phyloP scores from a whole-genome alignment of 2,888 invertebrate species.

The Caenorhabditis sp. region DNA sequence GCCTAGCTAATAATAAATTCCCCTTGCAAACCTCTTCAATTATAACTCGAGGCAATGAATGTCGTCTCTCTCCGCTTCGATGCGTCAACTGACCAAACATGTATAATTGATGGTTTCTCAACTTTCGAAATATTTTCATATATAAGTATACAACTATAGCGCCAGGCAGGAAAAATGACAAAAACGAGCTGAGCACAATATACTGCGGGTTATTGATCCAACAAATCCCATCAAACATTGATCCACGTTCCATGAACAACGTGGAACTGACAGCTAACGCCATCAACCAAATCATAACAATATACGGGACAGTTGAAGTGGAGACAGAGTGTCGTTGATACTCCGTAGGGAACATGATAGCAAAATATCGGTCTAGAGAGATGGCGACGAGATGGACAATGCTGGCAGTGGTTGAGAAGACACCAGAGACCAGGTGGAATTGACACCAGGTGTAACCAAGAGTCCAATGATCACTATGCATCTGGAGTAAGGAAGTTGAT shows the following conservation, averaged over 20 bases:
- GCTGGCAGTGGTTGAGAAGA: slow-evolving; percentile 62
- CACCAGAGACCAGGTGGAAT: slow-evolving; percentile 56
- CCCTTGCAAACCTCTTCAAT: slow-evolving; percentile 54
- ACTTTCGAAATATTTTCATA: slow-evolving; percentile 59
- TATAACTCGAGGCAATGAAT: slow-evolving; percentile 57
- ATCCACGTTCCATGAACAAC: slow-evolving; percentile 52
- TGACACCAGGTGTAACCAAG: slow-evolving; percentile 57
- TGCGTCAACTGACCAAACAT: slow-evolving; percentile 57
- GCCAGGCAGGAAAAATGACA: slow-evolving; percentile 63
- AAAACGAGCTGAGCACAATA: slow-evolving; percentile 56
- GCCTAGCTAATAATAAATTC: not conserved
- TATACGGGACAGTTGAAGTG: slow-evolving; percentile 53
- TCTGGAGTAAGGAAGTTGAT: too few relatives aligned
- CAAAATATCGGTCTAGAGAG: slow-evolving; percentile 63
- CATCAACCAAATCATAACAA: slow-evolving; percentile 62
- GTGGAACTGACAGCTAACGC: slow-evolving; percentile 55
- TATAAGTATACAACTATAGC: slow-evolving; percentile 58
- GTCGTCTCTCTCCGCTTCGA: slow-evolving; percentile 37
- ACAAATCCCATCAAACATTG: slow-evolving; percentile 40
- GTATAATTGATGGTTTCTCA: slow-evolving; percentile 57
- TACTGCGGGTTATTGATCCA: slow-evolving; percentile 65
- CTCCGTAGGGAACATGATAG: slow-evolving; percentile 64
- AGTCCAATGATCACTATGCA: slow-evolving; percentile 58
- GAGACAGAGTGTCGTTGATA: slow-evolving; percentile 61
- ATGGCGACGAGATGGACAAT: slow-evolving; percentile 65